A percentile compares a stretch with the other conserved stretches of the same genome.
phyloP scores from a whole-genome alignment of 2,797 vertebrate genomes.

The Babyrousa celebensis region DNA sequence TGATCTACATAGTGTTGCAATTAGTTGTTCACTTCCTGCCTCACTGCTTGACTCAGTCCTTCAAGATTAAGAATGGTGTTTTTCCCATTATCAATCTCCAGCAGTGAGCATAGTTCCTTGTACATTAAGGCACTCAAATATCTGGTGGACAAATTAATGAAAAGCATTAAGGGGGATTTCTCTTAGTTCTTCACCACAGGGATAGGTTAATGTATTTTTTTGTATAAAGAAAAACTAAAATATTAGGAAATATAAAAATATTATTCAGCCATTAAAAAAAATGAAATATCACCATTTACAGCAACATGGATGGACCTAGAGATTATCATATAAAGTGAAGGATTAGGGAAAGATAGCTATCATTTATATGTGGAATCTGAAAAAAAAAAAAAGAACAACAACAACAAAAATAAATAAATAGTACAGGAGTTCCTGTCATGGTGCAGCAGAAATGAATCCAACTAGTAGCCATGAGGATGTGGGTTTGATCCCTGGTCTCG shows the following conservation, averaged over 20 bases:
- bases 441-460: too few relatives aligned
- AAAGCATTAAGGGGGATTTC: neutral
- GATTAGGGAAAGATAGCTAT: neutral
- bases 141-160: neutral
- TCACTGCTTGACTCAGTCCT: neutral
- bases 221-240: neutral
- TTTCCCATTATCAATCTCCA: neutral
- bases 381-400: neutral
- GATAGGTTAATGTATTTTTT: neutral
- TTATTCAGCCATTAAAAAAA: neutral
- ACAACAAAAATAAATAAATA: too few relatives aligned
- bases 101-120: neutral
- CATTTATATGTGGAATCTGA: neutral
- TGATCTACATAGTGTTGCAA: neutral
- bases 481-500: too few relatives aligned
- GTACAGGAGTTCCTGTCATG: too few relatives aligned
- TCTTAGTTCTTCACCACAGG: neutral
- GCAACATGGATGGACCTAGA: neutral
- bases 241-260: neutral
- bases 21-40: neutral
- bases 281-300: neutral
- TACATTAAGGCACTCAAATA: neutral
- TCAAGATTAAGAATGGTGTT: neutral
- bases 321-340: neutral
- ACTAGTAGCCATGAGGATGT: too few relatives aligned